Evolutionary conservation across 2,797 vertebrate species (phyloP).

Genomic region (Synanceia verrucosa): DNA sequence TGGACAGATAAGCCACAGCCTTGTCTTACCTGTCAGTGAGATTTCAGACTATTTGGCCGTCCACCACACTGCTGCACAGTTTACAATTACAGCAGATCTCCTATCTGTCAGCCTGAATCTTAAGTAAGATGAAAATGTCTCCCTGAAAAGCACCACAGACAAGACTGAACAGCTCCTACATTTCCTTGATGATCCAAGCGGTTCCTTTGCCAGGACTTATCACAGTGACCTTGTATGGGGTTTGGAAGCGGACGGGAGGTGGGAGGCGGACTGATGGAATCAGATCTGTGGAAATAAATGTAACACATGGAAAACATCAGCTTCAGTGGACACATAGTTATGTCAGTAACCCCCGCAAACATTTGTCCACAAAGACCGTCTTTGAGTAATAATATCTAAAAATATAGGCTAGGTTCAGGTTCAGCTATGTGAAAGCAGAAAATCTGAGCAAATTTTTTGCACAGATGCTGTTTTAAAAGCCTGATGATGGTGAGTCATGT

Average conservation of each 20-base stretch:
- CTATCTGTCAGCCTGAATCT: not conserved
- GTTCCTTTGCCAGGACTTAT: conserved; percentile 28
- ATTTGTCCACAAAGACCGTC: not conserved
- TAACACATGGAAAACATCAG: conserved; percentile 51
- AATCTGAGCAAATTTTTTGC: no score
- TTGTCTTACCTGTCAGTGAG: not conserved
- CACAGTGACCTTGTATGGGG: conserved; percentile 58
- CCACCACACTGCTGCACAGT: not conserved
- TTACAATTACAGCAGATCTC: not conserved
- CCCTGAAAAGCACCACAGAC: conserved; percentile 19
- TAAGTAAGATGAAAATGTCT: not conserved
- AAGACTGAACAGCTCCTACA: conserved; percentile 14
- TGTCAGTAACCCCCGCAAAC: conserved; percentile 5
- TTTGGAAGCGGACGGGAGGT: conserved; percentile 33
- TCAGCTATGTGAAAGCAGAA: no score
- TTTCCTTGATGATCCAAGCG: conserved; percentile 18
- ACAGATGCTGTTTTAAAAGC: conserved; percentile 17
- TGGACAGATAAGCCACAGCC: not conserved
- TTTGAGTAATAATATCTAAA: not conserved
- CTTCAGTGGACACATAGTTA: conserved; percentile 38
- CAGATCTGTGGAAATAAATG: conserved; percentile 42
- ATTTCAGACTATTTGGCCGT: conserved; percentile 3
- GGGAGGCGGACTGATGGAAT: not conserved
- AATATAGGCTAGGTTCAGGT: no score
- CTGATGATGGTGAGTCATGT: conserved; percentile 23